These are phyloP conservation scores for Papilio machaon DNA, from an alignment of 1,140 invertebrate species.

Conservation along the genomic window DNA sequence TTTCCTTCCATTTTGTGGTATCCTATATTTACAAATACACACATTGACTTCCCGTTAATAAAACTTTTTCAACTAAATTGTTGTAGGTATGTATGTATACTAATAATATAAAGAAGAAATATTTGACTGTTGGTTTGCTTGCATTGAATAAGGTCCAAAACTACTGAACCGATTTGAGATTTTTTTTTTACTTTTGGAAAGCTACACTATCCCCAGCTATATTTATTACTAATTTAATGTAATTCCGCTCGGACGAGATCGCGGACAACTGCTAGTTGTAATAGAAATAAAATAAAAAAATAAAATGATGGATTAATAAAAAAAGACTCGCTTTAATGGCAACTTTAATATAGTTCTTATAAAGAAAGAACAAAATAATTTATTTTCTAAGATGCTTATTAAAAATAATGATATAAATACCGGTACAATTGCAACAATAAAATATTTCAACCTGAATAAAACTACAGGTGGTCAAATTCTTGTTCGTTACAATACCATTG, in stretches of 20 bases:
- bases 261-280: too few species aligned
- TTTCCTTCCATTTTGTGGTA: conserved; percentile 23
- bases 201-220: too few species aligned
- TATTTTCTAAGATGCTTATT: not conserved
- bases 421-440: conserved; percentile 17
- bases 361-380: not conserved
- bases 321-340: too few species aligned
- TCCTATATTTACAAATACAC: conserved; percentile 23
- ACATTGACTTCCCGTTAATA: conserved; percentile 21
- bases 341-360: too few species aligned
- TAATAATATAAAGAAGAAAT: too few species aligned
- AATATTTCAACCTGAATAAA: conserved; percentile 19
- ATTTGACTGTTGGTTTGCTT: too few species aligned
- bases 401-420: conserved; percentile 21
- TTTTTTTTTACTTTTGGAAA: too few species aligned
- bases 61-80: not conserved
- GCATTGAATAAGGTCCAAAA: too few species aligned
- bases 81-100: not conserved
- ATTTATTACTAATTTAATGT: too few species aligned
- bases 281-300: not conserved
- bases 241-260: too few species aligned
- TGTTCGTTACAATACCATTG: conserved; percentile 45
- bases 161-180: too few species aligned
- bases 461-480: not conserved
- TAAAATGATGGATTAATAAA: not conserved